Evolutionary conservation across 2,113 vertebrate species (phyloP).

Genomic region (Anthoscopus minutus): DNA sequence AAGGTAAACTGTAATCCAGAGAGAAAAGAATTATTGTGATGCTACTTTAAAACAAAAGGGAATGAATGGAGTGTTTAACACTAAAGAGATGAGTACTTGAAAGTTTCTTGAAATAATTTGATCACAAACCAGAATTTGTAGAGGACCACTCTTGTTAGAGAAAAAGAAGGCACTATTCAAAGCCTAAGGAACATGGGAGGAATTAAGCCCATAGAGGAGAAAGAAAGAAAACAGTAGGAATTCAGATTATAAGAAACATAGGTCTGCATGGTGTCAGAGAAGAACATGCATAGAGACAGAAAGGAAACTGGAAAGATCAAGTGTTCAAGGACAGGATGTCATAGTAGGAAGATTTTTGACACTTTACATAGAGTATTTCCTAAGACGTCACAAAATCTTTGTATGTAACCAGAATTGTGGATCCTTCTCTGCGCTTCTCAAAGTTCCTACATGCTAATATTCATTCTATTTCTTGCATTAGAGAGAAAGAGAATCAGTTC

Average conservation of each 20-base stretch:
- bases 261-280: not conserved
- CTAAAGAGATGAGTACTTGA: not conserved
- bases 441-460: not conserved
- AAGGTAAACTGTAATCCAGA: not conserved
- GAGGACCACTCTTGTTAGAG: not conserved
- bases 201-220: not conserved
- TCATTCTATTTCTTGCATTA: not conserved
- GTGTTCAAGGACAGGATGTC: not conserved
- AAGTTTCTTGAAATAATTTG: not conserved
- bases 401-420: not conserved
- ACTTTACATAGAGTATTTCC: not conserved
- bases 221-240: not conserved
- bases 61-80: not conserved
- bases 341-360: not conserved
- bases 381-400: not conserved
- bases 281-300: not conserved
- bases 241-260: not conserved
- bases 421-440: not conserved
- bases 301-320: not conserved
- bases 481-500: not conserved
- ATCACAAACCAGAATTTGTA: not conserved
- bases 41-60: not conserved
- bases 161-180: not conserved
- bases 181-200: not conserved
- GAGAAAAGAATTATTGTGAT: not conserved